Evolutionary conservation across 2,888 invertebrate species (phyloP), one percentile per base, ranked within the genome.

Genomic region (Drosophila helvetica): DNA sequence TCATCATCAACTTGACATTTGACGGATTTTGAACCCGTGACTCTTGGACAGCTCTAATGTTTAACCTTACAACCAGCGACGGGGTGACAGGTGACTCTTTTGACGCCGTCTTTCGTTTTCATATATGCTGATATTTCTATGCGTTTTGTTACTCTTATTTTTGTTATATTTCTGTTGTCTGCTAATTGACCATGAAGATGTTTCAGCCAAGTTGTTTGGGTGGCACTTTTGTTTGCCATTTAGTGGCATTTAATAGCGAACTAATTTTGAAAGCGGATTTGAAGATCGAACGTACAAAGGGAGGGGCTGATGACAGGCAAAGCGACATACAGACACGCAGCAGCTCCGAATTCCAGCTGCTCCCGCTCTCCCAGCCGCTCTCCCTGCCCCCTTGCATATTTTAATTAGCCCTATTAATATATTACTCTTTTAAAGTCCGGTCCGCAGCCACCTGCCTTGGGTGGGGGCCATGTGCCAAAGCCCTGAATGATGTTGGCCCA

Each of bases 141-240:
- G 12, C 12, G 42, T 19, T 58, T 42, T 42, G 15, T 38, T 15
- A 38, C 15, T 50, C 48, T 30, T 45, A 18, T 67, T 51, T 67
- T 19, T 68, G 67, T 67, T 66, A 66, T 33, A 79, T 84, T 77
- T 82, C 77, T 68, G 77, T 83, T 74, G 80, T 69, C 81, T 84
- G 86, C 85, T 84, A 84, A 84, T 84, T 84, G 83, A 74, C 83
- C 83, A 78, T 84, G 83, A 84, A 86, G 64, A 71, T 54, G 59
- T 57, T 76, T 60, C 47, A 62, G 54, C 53, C 52, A 50, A 54
- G 47, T 64, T 78, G 77, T 77, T 79, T 55, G 84, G 86, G 81
- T 79, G 82, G 86, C 80, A 83, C 78, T 67, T 69, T 80, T 82
- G 78, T 81, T 82, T 79, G 83, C 79, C 79, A 84, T 84, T 84